phyloP scores from a whole-genome alignment of 2,797 vertebrate genomes.

The Micropoecilia bifurca region DNA sequence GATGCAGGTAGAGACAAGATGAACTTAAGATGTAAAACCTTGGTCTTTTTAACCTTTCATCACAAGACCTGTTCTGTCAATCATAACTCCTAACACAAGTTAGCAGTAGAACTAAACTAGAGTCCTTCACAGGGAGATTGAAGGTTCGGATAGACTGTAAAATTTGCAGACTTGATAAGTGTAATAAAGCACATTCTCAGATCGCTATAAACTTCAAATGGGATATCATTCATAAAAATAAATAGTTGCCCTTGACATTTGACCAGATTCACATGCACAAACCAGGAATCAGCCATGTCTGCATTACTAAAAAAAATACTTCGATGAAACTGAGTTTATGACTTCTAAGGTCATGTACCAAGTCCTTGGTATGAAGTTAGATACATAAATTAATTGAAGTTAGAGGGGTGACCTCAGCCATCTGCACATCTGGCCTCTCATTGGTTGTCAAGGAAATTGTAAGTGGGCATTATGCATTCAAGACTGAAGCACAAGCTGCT shows the following conservation, averaged over 20 bases:
- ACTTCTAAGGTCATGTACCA: slow-evolving; percentile 14
- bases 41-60: not conserved
- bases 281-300: slow-evolving; percentile 18
- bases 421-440: slow-evolving; percentile 45
- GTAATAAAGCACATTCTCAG: not conserved
- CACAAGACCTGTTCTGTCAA: not conserved
- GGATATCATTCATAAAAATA: not conserved
- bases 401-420: slow-evolving; percentile 60
- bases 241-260: not conserved
- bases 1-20: slow-evolving; percentile 7
- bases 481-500: slow-evolving; percentile 33
- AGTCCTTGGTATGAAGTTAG: slow-evolving; percentile 10
- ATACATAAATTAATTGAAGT: slow-evolving; percentile 38
- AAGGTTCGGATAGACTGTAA: not conserved
- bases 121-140: not conserved
- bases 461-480: slow-evolving; percentile 18
- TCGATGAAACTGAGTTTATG: slow-evolving; percentile 28
- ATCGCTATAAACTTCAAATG: slow-evolving; percentile 1
- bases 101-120: not conserved
- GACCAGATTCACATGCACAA: slow-evolving; percentile 1
- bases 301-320: slow-evolving; percentile 10
- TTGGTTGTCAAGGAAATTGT: slow-evolving; percentile 23
- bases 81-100: not conserved
- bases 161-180: not conserved
- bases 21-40: not conserved